Conservation (phyloP, 2,113 vertebrate genomes). For the Semicossyphus pulcher region DNA sequence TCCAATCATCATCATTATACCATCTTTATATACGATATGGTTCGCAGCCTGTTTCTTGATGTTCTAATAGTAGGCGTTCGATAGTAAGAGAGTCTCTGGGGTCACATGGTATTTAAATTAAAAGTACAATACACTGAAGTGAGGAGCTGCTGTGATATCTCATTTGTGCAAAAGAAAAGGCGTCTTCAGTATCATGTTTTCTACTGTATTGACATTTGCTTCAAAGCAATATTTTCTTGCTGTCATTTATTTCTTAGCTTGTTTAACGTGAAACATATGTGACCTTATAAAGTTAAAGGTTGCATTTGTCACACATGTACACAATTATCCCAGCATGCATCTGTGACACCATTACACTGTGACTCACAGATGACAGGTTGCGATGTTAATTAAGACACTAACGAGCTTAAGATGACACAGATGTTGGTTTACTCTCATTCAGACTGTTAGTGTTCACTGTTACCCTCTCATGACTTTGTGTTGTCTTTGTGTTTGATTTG, state of each 20-base stretch:
- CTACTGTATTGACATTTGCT: too few relatives aligned
- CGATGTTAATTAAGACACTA: neutral
- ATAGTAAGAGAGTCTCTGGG: too few relatives aligned
- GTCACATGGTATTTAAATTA: neutral
- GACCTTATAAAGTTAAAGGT: neutral
- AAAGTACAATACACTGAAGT: neutral
- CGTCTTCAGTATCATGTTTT: too few relatives aligned
- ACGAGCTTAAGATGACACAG: neutral
- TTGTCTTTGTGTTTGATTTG: conserved; percentile 14
- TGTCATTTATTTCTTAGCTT: neutral
- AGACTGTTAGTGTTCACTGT: neutral
- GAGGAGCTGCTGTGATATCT: neutral
- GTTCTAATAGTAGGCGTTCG: too few relatives aligned
- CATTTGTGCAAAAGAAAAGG: neutral
- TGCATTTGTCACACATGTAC: neutral
- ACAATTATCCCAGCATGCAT: neutral
- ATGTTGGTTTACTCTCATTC: neutral
- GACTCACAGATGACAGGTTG: neutral
- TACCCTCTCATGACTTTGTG: neutral
- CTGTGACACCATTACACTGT: neutral
- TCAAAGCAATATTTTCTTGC: neutral
- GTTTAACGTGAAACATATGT: neutral
- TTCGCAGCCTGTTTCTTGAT: neutral
- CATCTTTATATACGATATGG: neutral
- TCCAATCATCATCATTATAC: too few relatives aligned